Evolutionary conservation across 1,140 invertebrate genomes (phyloP).

Genomic region (Drosophila ironensis): DNA sequence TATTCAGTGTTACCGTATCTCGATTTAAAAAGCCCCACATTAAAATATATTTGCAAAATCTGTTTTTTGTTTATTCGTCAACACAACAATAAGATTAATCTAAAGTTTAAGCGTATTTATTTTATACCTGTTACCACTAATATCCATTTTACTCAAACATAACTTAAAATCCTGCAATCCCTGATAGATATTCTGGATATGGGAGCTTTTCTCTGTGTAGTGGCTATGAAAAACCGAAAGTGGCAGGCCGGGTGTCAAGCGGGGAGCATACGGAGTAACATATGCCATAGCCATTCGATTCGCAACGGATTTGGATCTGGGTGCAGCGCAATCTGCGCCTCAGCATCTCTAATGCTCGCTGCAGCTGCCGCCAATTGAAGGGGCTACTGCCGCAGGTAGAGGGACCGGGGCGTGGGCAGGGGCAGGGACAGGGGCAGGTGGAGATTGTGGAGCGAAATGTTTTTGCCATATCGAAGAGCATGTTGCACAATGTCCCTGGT

Average conservation of each 20-base stretch:
- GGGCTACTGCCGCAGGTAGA: neutral
- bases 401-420: no score
- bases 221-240: constrained; percentile 72
- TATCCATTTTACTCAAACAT: neutral
- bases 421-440: no score
- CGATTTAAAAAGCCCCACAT: no score
- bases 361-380: constrained; percentile 40
- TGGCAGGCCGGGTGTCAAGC: constrained; percentile 36
- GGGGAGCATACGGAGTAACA: neutral
- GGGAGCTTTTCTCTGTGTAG: neutral
- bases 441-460: no score
- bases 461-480: constrained; percentile 47
- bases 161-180: no score
- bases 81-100: no score
- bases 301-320: constrained; percentile 16
- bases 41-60: no score
- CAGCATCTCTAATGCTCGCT: constrained; percentile 27
- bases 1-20: no score
- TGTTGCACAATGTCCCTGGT: constrained; percentile 66
- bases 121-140: no score
- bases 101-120: no score
- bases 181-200: no score
- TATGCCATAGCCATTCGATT: constrained; percentile 1
- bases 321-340: constrained; percentile 56
- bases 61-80: no score